Conservation (phyloP, 2,888 invertebrate species). For the Apamea sordens region DNA sequence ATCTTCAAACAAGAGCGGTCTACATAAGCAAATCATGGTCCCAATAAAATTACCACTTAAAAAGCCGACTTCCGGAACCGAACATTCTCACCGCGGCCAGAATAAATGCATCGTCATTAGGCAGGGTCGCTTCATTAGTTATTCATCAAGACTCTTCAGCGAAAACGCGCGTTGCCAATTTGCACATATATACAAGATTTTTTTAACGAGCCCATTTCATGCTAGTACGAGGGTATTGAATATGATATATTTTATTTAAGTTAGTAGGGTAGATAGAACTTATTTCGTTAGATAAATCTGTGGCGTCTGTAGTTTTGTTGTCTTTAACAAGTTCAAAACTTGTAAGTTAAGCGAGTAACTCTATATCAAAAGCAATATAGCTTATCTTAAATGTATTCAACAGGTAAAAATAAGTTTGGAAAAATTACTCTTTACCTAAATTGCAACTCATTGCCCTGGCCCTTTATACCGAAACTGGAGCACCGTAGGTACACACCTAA, state of each 20-base stretch:
- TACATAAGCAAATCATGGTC: constrained; percentile 12
- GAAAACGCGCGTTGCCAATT: constrained; percentile 70
- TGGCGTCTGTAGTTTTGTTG: not conserved
- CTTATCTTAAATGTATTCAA: not conserved
- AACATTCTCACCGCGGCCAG: constrained; percentile 55
- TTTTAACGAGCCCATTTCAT: constrained; percentile 71
- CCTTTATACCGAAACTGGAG: constrained; percentile 1
- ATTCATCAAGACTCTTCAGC: constrained; percentile 73
- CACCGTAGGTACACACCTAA: not conserved
- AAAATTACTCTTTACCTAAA: not conserved
- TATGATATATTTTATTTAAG: constrained; percentile 29
- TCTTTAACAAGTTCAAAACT: not conserved
- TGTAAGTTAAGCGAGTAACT: not conserved
- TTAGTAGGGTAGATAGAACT: constrained; percentile 6
- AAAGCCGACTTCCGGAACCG: constrained; percentile 48
- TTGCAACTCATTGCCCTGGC: not conserved
- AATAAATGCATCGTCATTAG: constrained; percentile 72
- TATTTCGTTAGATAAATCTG: not conserved
- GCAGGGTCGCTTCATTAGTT: constrained; percentile 73
- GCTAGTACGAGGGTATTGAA: constrained; percentile 47
- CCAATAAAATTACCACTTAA: constrained; percentile 56
- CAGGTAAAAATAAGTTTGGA: not conserved
- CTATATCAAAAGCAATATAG: not conserved
- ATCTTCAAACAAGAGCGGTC: not conserved
- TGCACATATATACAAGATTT: constrained; percentile 67